Base-by-base conservation (phyloP, 2,797 vertebrate species). In the Heliangelus exortis region DNA sequence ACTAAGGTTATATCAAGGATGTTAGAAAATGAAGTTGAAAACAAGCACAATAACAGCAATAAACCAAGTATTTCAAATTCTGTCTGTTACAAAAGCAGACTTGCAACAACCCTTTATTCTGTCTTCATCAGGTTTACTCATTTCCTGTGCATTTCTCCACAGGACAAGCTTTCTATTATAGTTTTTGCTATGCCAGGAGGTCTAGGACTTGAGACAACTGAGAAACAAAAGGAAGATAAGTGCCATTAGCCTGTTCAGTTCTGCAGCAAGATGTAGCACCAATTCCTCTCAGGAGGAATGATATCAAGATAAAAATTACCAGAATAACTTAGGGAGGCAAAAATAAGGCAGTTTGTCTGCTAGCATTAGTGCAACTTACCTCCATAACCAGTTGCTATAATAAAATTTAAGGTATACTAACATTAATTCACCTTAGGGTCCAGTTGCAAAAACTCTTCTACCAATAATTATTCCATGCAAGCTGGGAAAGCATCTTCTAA, bases 161-260 rank as follows among this genome's bases (percentile, higher is more conserved):
- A 87, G 73, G 54, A 92, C 63, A 86, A 77, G n/a, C 72, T 75
- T 95, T 85, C 75, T 96, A 22, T 86, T 80, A 94, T 63, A 73
- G 81, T 34, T 94, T 93, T 82, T 91, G 83, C 67, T 71, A 25
- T 84, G 83, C 68, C 69, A n/a, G 13, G 14, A 54, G 34, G 12
- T 39, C 53, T 65, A 36, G 81, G 92, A 91, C 80, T 96, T 94
- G 79, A 23, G 66, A 89, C 41, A 96, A 87, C 75, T 75, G 20
- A 90, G 67, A 85, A 65, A 84, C 82, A 74, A 87, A 71, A 96
- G 39, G 79, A 92, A 79, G 82, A 89, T 62, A 21, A 90, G 81
- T 81, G 84, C 75, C 58, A 41, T 69, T 58, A 92, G 88, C 84
- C 65, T 63, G 91, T 67, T 95, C 50, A 76, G 77, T 92, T 94